phyloP scores from a whole-genome alignment of 2,797 vertebrate species.

The Notamacropus eugenii region DNA sequence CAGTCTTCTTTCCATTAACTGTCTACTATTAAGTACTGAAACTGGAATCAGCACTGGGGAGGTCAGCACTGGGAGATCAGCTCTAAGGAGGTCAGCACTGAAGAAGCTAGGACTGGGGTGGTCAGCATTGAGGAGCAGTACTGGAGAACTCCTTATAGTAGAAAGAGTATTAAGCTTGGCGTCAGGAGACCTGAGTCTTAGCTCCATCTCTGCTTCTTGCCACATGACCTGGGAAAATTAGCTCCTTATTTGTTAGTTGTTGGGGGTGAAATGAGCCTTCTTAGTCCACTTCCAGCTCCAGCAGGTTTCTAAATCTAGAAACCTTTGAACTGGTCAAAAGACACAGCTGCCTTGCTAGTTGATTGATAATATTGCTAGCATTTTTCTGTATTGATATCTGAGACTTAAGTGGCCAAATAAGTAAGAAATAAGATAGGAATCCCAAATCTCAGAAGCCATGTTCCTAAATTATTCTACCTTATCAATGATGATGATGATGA shows the following conservation, averaged over 20 bases:
- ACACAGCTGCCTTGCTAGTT: neutral
- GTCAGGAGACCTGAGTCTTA: neutral
- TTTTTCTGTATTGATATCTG: neutral
- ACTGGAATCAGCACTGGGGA: neutral
- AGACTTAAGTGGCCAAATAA: neutral
- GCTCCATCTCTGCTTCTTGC: neutral
- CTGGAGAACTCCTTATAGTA: neutral
- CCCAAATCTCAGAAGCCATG: neutral
- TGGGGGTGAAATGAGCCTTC: neutral
- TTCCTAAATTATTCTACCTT: neutral
- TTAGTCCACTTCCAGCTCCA: neutral
- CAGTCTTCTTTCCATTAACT: neutral
- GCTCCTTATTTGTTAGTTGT: neutral
- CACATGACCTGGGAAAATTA: neutral
- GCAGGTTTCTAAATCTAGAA: neutral
- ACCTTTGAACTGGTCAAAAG: neutral
- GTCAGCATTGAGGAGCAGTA: neutral
- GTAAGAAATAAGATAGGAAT: neutral
- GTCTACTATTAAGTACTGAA: neutral
- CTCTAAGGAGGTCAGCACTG: too few relatives aligned
- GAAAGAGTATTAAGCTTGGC: neutral
- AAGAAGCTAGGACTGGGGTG: too few relatives aligned
- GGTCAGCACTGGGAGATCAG: neutral
- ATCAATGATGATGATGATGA: neutral
- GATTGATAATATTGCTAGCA: neutral